These are phyloP conservation scores for Apostichopus japonicus DNA, from an alignment of 35 echinoderm and acorn worm genomes.

Conservation along the genomic window DNA sequence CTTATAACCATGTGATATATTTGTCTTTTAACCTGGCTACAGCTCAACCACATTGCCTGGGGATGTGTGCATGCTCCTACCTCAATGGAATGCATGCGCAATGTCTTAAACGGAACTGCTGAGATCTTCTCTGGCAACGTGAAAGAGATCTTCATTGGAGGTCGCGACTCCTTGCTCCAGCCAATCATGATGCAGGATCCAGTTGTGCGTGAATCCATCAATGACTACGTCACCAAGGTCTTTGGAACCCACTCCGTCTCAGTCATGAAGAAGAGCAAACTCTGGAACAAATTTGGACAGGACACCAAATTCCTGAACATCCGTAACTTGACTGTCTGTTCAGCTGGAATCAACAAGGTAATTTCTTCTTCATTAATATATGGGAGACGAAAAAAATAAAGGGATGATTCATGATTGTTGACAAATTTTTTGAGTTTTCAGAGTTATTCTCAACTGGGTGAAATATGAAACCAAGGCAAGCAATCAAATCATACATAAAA, in stretches of 20 bases:
- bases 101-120: conserved; percentile 78
- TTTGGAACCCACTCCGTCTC: conserved; percentile 82
- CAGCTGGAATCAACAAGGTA: conserved; percentile 84
- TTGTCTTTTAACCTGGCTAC: no score
- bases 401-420: no score
- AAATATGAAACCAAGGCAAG: no score
- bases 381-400: no score
- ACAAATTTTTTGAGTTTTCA: no score
- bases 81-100: conserved; percentile 92
- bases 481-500: no score
- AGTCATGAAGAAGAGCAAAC: conserved; percentile 71
- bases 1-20: no score
- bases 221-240: conserved; percentile 50
- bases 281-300: conserved; percentile 49
- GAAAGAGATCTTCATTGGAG: conserved; percentile 88
- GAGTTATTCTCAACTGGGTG: no score
- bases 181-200: conserved; percentile 78
- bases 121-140: conserved; percentile 74
- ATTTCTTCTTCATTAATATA: not conserved
- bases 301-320: conserved; percentile 68
- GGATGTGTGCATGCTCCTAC: conserved; percentile 72
- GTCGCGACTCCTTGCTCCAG: conserved; percentile 79
- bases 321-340: conserved; percentile 81
- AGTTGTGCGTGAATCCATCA: conserved; percentile 15
- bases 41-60: conserved; percentile 86